Evolutionary conservation across 1,140 invertebrate species (phyloP), one percentile per base, ranked within the genome.

Genomic region (Drosophila ironensis): DNA sequence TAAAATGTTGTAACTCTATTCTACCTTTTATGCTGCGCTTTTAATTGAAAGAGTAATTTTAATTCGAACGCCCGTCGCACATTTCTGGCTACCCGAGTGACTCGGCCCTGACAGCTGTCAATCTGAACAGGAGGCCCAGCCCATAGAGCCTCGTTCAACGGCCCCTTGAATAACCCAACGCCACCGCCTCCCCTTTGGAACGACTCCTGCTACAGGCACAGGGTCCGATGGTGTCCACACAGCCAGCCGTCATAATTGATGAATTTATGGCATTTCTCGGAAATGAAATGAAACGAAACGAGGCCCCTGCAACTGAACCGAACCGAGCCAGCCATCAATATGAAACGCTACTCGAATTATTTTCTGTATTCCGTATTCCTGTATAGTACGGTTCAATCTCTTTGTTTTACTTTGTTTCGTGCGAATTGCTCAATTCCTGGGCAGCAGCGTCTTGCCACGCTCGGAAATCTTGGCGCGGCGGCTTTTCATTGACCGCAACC

Each of bases 181-280:
- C 25, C 27, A 14, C 12, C 16, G n/a, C 16, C 8, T 24, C 16
- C 9, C 19, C 19, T 12, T 9, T 2, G 5, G 11, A 8, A 19
- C 17, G 37, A 3, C 8, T 19, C 12, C 41, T 8, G 2, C 12
- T 33, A 22, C 47, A 37, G 17, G 40, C 37, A n/a, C n/a, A 38
- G 35, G 59, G 60, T 63, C 54, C 53, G 60, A 33, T 60, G 68
- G 59, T 68, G 72, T 77, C 57, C 63, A 47, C 72, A 76, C 69
- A 66, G 56, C 47, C 68, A 67, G 78, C 70, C 66, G 75, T 86
- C 80, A 80, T 86, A 86, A 86, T 86, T 86, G 80, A 86, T 77
- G 80, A 86, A 86, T 87, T 86, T 86, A 87, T 80, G 71, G 80
- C 53, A 72, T 60, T 86, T 86, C 81, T 80, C 59, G 71, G 71